These are phyloP conservation scores for Sinosuthora webbiana DNA, from an alignment of 2,113 vertebrate genomes.

Conservation along the genomic window DNA sequence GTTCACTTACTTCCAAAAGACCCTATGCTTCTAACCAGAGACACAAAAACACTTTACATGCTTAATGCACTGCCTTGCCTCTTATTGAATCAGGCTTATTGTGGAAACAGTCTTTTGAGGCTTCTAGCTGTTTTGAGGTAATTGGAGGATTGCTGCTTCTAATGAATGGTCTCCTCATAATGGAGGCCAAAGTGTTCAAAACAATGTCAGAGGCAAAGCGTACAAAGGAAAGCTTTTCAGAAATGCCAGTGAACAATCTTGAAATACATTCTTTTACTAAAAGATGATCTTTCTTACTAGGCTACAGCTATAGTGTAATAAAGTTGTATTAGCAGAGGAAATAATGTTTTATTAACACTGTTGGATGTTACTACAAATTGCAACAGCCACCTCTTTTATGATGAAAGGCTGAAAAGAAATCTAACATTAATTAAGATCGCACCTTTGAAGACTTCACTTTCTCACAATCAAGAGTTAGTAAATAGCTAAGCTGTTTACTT, in stretches of 20 bases:
- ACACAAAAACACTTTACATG: slow-evolving; percentile 23
- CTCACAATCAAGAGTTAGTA: slow-evolving; percentile 31
- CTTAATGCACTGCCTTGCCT: slow-evolving; percentile 1
- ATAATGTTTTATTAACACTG: neutral
- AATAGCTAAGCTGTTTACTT: slow-evolving; percentile 25
- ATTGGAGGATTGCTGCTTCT: neutral
- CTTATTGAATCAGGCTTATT: neutral
- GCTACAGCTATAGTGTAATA: neutral
- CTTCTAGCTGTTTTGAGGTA: neutral
- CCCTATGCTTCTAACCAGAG: slow-evolving; percentile 16
- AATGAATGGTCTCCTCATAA: neutral
- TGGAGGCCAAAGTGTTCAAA: slow-evolving; percentile 34
- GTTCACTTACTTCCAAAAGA: slow-evolving; percentile 51
- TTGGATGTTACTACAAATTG: neutral
- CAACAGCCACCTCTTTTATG: neutral
- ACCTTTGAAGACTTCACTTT: slow-evolving; percentile 35
- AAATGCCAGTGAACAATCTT: neutral
- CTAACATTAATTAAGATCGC: slow-evolving; percentile 45
- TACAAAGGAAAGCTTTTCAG: neutral
- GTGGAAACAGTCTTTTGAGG: slow-evolving; percentile 28
- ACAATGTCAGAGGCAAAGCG: neutral
- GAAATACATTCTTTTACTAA: neutral
- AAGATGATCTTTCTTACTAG: neutral
- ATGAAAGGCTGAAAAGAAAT: neutral
- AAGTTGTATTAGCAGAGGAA: neutral